These are phyloP conservation scores for Sesia apiformis DNA, from an alignment of 2,888 invertebrate genomes.

Conservation along the genomic window DNA sequence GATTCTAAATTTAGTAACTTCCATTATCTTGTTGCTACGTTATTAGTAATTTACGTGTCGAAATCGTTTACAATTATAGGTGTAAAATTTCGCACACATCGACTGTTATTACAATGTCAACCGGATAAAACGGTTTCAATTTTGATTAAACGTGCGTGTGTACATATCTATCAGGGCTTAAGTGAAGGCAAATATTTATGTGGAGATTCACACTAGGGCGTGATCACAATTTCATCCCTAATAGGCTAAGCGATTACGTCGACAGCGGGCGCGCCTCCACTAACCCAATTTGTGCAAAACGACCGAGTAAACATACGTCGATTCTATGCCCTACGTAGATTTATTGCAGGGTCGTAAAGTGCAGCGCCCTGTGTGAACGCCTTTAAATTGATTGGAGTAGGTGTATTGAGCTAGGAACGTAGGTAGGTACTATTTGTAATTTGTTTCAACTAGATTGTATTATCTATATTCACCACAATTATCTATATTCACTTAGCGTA, in stretches of 20 bases:
- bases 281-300: conserved; percentile 64
- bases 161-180: conserved; percentile 24
- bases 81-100: too few relatives aligned
- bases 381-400: conserved; percentile 34
- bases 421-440: too few relatives aligned
- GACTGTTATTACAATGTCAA: background rate
- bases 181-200: conserved; percentile 45
- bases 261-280: conserved; percentile 42
- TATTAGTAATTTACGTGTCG: too few relatives aligned
- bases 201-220: conserved; percentile 43
- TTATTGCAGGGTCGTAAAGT: conserved; percentile 55
- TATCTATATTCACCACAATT: too few relatives aligned
- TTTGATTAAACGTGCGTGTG: conserved; percentile 34
- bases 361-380: conserved; percentile 34
- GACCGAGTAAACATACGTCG: conserved; percentile 54
- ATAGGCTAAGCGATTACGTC: conserved; percentile 57
- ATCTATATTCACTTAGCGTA: too few relatives aligned
- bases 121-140: conserved; percentile 21
- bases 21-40: too few relatives aligned
- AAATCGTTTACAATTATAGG: too few relatives aligned
- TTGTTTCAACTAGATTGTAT: too few relatives aligned
- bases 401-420: background rate
- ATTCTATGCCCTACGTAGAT: conserved; percentile 43
- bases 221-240: conserved; percentile 48
- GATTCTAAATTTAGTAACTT: too few relatives aligned